Conservation (phyloP, 2,888 invertebrate species). For the Drosophila pseudotalamancana region DNA sequence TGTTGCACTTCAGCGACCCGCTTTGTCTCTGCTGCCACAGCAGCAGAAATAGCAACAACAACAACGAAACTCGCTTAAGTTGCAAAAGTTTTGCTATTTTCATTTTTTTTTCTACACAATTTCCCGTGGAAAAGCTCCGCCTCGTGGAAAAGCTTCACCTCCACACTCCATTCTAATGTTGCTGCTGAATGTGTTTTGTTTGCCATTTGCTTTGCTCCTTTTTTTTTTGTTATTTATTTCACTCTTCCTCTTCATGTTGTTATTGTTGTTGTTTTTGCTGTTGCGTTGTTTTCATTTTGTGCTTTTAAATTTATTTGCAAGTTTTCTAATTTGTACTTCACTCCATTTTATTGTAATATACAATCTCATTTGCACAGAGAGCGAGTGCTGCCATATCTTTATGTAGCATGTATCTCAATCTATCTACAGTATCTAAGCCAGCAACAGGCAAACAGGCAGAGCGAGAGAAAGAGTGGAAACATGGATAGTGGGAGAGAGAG, state of each 20-base stretch:
- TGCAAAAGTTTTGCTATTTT: slow-evolving; percentile 76
- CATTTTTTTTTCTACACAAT: slow-evolving; percentile 29
- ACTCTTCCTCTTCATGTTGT: slow-evolving; percentile 39
- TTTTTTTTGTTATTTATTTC: slow-evolving; percentile 22
- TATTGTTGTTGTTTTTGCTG: slow-evolving; percentile 20
- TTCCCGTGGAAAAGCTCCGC: neutral
- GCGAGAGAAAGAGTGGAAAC: neutral
- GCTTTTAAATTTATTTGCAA: slow-evolving; percentile 80
- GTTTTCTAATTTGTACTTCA: slow-evolving; percentile 82
- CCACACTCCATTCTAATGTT: slow-evolving; percentile 31
- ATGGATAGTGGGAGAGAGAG: neutral
- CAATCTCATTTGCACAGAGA: slow-evolving; percentile 74
- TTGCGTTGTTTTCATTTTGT: slow-evolving; percentile 58
- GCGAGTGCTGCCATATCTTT: slow-evolving; percentile 39
- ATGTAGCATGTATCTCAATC: slow-evolving; percentile 53
- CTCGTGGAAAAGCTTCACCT: neutral
- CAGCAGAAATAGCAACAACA: slow-evolving; percentile 30
- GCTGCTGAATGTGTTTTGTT: slow-evolving; percentile 67
- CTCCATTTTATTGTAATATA: slow-evolving; percentile 80
- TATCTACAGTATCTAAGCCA: slow-evolving; percentile 49
- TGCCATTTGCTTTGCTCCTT: slow-evolving; percentile 67
- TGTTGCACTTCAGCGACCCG: slow-evolving; percentile 75
- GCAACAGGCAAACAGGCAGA: slow-evolving; percentile 46
- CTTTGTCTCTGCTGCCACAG: slow-evolving; percentile 60
- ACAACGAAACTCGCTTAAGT: slow-evolving; percentile 71